Evolutionary conservation across 2,888 invertebrate genomes (phyloP).

Genomic region (Luperina testacea): DNA sequence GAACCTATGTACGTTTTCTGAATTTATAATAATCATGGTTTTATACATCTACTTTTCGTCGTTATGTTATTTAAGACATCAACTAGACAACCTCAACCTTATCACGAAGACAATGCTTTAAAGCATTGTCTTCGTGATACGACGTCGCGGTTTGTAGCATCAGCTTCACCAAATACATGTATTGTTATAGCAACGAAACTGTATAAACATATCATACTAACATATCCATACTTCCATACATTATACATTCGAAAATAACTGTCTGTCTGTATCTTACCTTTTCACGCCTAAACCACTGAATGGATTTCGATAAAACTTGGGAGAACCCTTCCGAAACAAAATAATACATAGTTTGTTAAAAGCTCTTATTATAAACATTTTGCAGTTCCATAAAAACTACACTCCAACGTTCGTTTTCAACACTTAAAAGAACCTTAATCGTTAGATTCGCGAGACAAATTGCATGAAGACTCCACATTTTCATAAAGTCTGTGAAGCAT

Average conservation of each 20-base stretch:
- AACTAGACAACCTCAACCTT: not conserved
- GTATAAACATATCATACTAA: not conserved
- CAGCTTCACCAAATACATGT: not conserved
- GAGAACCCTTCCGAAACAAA: no score
- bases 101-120: no score
- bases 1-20: no score
- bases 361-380: not conserved
- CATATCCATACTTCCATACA: no score
- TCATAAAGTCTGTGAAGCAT: conserved; percentile 47
- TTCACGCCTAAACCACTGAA: no score
- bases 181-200: not conserved
- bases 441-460: conserved; percentile 22
- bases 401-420: not conserved
- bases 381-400: not conserved
- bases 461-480: conserved; percentile 37
- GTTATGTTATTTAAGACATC: not conserved
- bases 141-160: no score
- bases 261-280: no score
- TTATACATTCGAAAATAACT: no score
- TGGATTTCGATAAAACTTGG: no score
- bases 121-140: not conserved
- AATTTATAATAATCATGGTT: no score
- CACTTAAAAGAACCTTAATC: conserved; percentile 22
- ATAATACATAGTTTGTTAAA: not conserved
- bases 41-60: not conserved